Base-by-base conservation (phyloP, 1,140 invertebrate genomes). In the Caenorhabditis inopinata region DNA sequence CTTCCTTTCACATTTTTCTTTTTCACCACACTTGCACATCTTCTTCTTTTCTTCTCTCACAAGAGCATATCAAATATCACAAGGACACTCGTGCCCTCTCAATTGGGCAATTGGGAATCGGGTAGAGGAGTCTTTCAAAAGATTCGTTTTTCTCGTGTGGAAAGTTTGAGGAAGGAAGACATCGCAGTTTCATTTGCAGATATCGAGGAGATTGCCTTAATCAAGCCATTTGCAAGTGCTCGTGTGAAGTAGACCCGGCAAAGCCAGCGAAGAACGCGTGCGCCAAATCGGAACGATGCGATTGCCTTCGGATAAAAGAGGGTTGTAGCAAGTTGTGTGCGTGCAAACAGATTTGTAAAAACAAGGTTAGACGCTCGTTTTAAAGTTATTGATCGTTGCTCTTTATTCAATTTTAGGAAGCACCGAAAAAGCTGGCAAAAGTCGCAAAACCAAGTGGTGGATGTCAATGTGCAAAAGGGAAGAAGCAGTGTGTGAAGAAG, bases 401-500 rank as follows among this genome's bases (percentile, higher is more conserved):
- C n/a, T 51, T 48, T 62, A 4, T 62, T 73, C 49, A n/a, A n/a
- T n/a, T n/a, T n/a, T n/a, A 81, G 79, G 87, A 88, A 49, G 85
- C 88, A 25, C 84, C 83, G 21, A 88, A 88, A 48, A 84, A 85
- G 74, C 74, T 85, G 16, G 51, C 77, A 12, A 88, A 88, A 81
- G 80, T 85, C 9, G 83, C 80, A 11, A 88, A 88, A 74, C 87
- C 87, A 45, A 81, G 84, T 27, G 79, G 83, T 38, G 87, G 87
- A 35, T 88, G 87, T 82, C 86, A 87, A 74, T 88, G 87, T 80
- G 82, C 85, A 25, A 88, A 88, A 58, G 84, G 82, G 42, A 88
- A 88, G 79, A 88, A 88, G 76, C 87, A 88, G 68, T 88, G 87
- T 45, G 84, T 87, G n/a, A 88, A 88, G 76, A 88, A 88, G 48